Base-by-base conservation (phyloP, 2,113 vertebrate species). In the Pampusana beccarii region DNA sequence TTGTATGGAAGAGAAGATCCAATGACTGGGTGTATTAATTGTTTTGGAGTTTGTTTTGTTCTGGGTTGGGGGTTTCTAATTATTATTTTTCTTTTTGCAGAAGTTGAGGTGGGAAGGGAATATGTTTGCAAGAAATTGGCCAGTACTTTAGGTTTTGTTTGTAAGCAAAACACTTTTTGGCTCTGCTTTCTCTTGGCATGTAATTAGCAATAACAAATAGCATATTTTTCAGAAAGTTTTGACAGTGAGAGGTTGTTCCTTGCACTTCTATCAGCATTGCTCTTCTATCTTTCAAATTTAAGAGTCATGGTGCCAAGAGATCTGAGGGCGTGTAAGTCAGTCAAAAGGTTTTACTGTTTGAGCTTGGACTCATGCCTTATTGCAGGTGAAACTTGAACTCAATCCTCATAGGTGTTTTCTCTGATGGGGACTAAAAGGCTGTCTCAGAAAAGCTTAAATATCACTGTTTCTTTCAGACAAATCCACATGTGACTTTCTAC, bases 21-120 rank as follows among this genome's bases (percentile, higher is more conserved):
- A 16, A 0, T 7, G 2, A 38, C 18, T 5, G 7, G 4, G 11
- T 84, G n/a, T 3, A 5, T 5, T 70, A 7, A 64, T 8, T 62
- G 15, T 48, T 80, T 53, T 24, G 10, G n/a, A 2, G 10, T 42
- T 86, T 58, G 20, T 34, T 69, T 73, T 69, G 9, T 14, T 71
- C 58, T 75, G 29, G 2, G 3, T 72, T 80, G n/a, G 3, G 3
- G 4, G 44, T 33, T 29, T 44, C 13, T 12, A 19, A 25, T 44
- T 36, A 42, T 71, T 82, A 4, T 24, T 77, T 53, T 82, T 26
- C 20, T 44, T 69, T 90, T 50, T 88, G 29, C 40, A 60, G n/a
- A 62, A 72, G 24, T 26, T 31, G 50, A 70, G 20, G 5, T 64
- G n/a, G 57, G 33, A 81, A 79, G 16, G 13, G 28, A 34, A 7